Evolutionary conservation across 2,888 invertebrate genomes (phyloP).

Genomic region (Ischnura elegans): DNA sequence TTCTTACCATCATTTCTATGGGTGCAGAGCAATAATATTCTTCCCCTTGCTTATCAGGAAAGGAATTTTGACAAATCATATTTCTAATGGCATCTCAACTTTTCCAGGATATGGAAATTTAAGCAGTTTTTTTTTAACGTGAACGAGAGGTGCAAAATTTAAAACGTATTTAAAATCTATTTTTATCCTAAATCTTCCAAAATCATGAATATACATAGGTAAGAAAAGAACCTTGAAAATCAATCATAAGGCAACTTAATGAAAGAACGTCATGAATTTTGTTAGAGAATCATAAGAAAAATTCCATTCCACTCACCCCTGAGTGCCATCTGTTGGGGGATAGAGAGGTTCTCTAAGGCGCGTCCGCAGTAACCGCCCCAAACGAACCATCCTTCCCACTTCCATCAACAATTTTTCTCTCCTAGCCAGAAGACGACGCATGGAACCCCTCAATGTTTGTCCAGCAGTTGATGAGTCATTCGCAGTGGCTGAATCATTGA

Average conservation of each 20-base stretch:
- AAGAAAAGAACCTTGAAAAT: no score
- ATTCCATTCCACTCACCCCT: slow-evolving; percentile 74
- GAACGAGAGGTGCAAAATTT: no score
- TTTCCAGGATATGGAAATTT: no score
- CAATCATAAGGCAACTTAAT: not conserved
- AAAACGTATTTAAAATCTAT: no score
- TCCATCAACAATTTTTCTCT: slow-evolving; percentile 85
- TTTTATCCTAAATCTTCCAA: no score
- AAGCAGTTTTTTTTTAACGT: no score
- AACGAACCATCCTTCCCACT: slow-evolving; percentile 85
- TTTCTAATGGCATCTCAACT: no score
- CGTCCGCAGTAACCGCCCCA: slow-evolving; percentile 84
- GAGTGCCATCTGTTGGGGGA: slow-evolving; percentile 74
- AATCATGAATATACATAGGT: no score
- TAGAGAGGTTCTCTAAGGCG: slow-evolving; percentile 83
- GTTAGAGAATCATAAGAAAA: not conserved
- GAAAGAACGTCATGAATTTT: not conserved
- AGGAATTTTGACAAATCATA: no score
- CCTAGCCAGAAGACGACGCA: slow-evolving; percentile 81
- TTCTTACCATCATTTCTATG: no score
- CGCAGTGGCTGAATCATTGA: slow-evolving; percentile 43
- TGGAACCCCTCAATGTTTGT: slow-evolving; percentile 29
- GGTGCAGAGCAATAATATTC: no score
- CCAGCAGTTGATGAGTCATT: slow-evolving; percentile 48
- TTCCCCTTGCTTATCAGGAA: no score